phyloP scores from a whole-genome alignment of 1,140 invertebrate species.

The Drosophila novamexicana region DNA sequence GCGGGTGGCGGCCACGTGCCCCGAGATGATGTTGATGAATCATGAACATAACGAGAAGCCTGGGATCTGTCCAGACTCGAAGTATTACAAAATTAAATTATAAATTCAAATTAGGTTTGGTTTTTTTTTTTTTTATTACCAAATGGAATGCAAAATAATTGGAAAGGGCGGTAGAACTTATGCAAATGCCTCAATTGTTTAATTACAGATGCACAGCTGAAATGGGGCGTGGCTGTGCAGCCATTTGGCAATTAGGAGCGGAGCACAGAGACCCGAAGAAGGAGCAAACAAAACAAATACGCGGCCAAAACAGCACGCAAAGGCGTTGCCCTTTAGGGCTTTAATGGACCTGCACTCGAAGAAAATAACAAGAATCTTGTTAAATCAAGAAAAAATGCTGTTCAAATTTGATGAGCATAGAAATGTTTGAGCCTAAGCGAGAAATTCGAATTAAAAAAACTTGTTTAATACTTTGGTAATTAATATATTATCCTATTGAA shows the following conservation, averaged over 20 bases:
- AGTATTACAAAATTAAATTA: constrained; percentile 66
- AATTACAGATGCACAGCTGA: constrained; percentile 49
- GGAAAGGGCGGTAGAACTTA: constrained; percentile 23
- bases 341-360: constrained; percentile 17
- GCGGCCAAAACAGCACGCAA: neutral
- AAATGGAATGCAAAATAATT: constrained; percentile 12
- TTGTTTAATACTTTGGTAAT: too few relatives aligned
- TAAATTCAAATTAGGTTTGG: constrained; percentile 59
- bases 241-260: constrained; percentile 8
- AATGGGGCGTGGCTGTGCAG: constrained; percentile 9
- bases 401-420: too few relatives aligned
- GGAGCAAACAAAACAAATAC: constrained; percentile 14
- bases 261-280: neutral
- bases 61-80: neutral
- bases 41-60: constrained; percentile 21
- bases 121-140: constrained; percentile 19
- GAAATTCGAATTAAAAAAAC: too few relatives aligned
- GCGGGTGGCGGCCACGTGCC: constrained; percentile 54
- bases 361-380: neutral
- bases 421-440: too few relatives aligned
- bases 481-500: too few relatives aligned
- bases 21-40: constrained; percentile 18
- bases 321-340: constrained; percentile 48
- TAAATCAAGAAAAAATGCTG: too few relatives aligned
- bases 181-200: constrained; percentile 56